Evolutionary conservation across 2,113 vertebrate species (phyloP), one percentile per base, ranked within the genome.

Genomic region (Cromileptes altivelis): DNA sequence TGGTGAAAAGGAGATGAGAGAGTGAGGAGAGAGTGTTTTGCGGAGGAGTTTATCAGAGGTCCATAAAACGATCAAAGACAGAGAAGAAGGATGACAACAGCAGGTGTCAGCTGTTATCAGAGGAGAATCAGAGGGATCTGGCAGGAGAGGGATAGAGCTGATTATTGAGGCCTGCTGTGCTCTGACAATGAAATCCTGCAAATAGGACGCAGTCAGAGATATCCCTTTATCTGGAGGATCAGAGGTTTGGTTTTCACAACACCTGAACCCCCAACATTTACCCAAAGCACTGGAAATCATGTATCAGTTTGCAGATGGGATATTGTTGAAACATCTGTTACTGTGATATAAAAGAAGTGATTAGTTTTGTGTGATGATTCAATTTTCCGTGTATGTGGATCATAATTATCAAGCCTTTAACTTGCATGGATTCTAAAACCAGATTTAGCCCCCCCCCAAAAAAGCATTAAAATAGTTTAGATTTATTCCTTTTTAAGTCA

Each of bases 81-180:
- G 72, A 78, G n/a, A 19, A 65, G 62, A 23, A 47, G 33, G 84
- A 77, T 21, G 78, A 81, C 57, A 75, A 18, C 77, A n/a, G 85
- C 71, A 70, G 78, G 67, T 78, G 88, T 65, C 81, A 61, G 84
- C 82, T 81, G 76, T 63, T 84, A 87, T 87, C 91, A 62, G 80
- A 82, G 68, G 64, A 64, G 63, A 70, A 85, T 67, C 73, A 0
- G 47, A 55, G n/a, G 10, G 79, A 78, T 82, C 42, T 49, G 86
- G 78, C 81, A 80, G 71, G 30, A 27, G 67, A 73, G 47, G 17
- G 62, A 55, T 9, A 2, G 49, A 55, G 80, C 71, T 76, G 75
- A 85, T 77, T 55, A 45, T 63, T 45, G 64, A 78, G 53, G 61
- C 15, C 49, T 19, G 40, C 1, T 25, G 40, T 18, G 56, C 82